Conservation (phyloP, 2,797 vertebrate species). For the Cynodonichthys magdalenae region DNA sequence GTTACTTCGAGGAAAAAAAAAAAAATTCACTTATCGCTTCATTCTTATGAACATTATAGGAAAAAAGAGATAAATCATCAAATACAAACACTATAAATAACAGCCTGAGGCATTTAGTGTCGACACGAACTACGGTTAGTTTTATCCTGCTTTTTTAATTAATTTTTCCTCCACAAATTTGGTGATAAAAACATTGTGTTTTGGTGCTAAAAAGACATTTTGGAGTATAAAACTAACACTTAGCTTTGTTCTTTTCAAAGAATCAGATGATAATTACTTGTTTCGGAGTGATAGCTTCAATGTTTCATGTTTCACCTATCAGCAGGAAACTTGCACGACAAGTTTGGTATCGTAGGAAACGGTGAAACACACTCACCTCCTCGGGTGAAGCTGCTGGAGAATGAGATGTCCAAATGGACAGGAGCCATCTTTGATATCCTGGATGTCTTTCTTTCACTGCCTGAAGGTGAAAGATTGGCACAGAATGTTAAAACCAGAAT, state of each 20-base stretch:
- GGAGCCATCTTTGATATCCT: conserved; percentile 96
- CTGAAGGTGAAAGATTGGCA: conserved; percentile 78
- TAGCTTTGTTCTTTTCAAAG: neutral
- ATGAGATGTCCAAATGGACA: conserved; percentile 93
- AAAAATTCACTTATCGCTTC: neutral
- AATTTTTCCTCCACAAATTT: neutral
- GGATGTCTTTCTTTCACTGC: conserved; percentile 91
- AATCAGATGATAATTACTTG: neutral
- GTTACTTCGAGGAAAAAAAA: conserved; percentile 1
- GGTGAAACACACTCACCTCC: conserved; percentile 86
- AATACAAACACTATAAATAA: neutral
- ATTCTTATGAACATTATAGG: too few relatives aligned
- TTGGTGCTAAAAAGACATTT: neutral
- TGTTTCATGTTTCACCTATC: conserved; percentile 25
- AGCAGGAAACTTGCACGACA: conserved; percentile 1
- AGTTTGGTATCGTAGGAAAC: conserved; percentile 9
- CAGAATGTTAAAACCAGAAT: conserved; percentile 65
- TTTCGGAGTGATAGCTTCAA: neutral
- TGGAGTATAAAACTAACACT: neutral
- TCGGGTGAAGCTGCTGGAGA: conserved; percentile 95
- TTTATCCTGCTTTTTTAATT: neutral
- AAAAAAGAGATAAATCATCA: neutral
- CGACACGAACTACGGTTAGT: neutral
- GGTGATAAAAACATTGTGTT: neutral
- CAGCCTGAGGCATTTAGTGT: neutral